phyloP scores from a whole-genome alignment of 1,140 invertebrate species.

The Cydia fagiglandana region DNA sequence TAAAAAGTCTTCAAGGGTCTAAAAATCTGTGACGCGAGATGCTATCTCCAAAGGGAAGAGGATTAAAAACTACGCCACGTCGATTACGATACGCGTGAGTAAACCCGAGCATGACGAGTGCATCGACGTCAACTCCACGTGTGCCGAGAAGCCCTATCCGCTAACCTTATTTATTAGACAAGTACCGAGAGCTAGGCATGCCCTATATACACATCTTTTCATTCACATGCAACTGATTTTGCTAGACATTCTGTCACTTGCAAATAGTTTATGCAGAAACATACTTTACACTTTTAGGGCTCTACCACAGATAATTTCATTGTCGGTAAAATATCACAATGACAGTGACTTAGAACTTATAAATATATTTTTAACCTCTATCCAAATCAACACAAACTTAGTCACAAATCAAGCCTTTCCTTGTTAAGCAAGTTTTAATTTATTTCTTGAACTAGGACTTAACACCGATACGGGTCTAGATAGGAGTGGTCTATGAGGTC shows the following conservation, averaged over 20 bases:
- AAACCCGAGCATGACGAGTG: conserved; percentile 44
- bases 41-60: background rate
- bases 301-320: too few species aligned
- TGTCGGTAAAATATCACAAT: too few species aligned
- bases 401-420: too few species aligned
- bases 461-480: too few species aligned
- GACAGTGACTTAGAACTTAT: too few species aligned
- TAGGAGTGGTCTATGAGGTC: too few species aligned
- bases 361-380: too few species aligned
- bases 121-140: conserved; percentile 44
- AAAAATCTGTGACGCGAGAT: conserved; percentile 1
- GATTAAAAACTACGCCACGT: conserved; percentile 25
- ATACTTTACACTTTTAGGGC: too few species aligned
- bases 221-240: conserved; percentile 30
- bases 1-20: too few species aligned
- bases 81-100: conserved; percentile 46
- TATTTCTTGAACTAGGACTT: too few species aligned
- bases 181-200: conserved; percentile 39
- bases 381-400: too few species aligned
- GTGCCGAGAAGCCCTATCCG: conserved; percentile 52
- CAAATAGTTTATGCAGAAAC: background rate
- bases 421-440: too few species aligned
- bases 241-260: background rate
- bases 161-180: conserved; percentile 57
- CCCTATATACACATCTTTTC: conserved; percentile 46